Base-by-base conservation (phyloP, 1,140 invertebrate species). In the Atta texana region DNA sequence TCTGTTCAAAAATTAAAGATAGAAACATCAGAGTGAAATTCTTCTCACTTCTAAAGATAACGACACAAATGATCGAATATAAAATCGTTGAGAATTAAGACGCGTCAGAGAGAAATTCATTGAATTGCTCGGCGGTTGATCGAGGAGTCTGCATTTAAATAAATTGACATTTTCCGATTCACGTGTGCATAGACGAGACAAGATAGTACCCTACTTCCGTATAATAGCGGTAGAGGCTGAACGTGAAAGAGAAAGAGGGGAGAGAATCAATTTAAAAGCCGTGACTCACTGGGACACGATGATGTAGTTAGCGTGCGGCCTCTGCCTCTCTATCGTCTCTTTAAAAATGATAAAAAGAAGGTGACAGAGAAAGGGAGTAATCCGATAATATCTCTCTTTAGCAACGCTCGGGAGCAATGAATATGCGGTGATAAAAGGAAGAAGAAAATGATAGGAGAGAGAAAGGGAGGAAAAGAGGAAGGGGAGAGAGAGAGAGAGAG, bases 271-370 rank as follows among this genome's bases (percentile, higher is more conserved):
- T 89, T 90, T 90, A 87, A 87, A 90, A 88, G 87, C 86, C 81
- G 77, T 88, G 89, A 90, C 64, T 90, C 89, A 90, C 55, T 86
- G 82, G 24, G 68, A 80, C 82, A 88, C 75, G 87, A 88, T 90
- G 89, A 91, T 84, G 84, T 81, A 87, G 87, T 90, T 91, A 90
- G 84, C 77, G 76, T 61, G 80, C 64, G 51, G 21, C 89, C 69
- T 51, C 39, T 10, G 39, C 8, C 39, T 69, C 75, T 80, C 66
- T 85, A 51, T 24, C 61, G 68, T 5, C 55, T 39, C 49, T 64
- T 24, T 18, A 24, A 74, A 55, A 86, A 75, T 69, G 34, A 44
- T 55, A 68, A 59, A 39, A 64, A 44, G 14, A 49, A 14, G 16
- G 18, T 24, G 6, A 53, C 12, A 64, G 68, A 64, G 49, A 51